Evolutionary conservation across 2,797 vertebrate genomes (phyloP), one percentile per base, ranked within the genome.

Genomic region (Sebastes vulpes): DNA sequence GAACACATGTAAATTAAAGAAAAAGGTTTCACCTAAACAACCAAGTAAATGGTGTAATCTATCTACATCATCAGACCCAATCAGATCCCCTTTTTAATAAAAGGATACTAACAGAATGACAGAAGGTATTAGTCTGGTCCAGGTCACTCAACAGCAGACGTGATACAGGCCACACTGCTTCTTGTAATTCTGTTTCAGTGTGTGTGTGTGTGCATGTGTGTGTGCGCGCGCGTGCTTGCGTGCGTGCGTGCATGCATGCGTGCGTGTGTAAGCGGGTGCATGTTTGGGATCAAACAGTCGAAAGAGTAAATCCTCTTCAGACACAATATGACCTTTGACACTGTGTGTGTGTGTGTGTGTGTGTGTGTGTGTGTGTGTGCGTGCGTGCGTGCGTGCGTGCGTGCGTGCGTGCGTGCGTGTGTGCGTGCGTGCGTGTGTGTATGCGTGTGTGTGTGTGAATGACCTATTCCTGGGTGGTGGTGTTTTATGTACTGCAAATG

Each of bases 251-350:
- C 23, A n/a, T 5, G 25, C 25, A 1, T 5, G 26, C 26, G 6
- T 6, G 26, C 5, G 26, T 28, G 26, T 6, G 38, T 42, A 42
- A 42, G 38, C 14, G 42, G 16, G 42, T 48, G 16, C 21, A 2
- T 80, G 54, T 79, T 72, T 87, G 63, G 88, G 78, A 81, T 90
- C 80, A 90, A 86, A 86, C 76, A 85, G 71, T 35, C 66, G 80
- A 79, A 64, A 84, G 54, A 69, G 56, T 82, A 82, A 90, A 91
- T 85, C 89, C 69, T 80, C 82, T 79, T 83, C 90, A 95, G 92
- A 93, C 92, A 88, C 86, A 92, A 89, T 86, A 90, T 82, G 85
- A 92, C 92, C 88, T 86, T 57, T 91, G 87, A 89, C 42, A 46
- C 16, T 18, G 31, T 67, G 69, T 58, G 60, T 66, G 68, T 66